These are phyloP conservation scores for Physocephala rufipes DNA, from an alignment of 2,888 invertebrate species.

Conservation along the genomic window DNA sequence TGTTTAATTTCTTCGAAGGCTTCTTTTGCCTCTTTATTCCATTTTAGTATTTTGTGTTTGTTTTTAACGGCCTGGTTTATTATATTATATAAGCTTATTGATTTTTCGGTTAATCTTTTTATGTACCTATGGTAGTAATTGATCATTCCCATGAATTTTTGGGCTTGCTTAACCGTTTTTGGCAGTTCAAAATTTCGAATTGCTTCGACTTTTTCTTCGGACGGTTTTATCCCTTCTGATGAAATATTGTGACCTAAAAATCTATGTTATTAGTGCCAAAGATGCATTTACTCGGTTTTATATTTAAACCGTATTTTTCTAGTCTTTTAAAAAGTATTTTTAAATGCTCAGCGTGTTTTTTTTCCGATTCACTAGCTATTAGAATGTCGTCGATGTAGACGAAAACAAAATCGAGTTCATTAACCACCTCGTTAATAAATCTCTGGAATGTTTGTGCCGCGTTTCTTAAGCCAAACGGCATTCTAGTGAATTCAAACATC, in stretches of 20 bases:
- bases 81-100: too few relatives aligned
- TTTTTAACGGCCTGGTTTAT: too few relatives aligned
- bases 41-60: too few relatives aligned
- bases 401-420: slow-evolving; percentile 26
- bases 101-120: too few relatives aligned
- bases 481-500: slow-evolving; percentile 25
- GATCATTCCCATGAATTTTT: background rate
- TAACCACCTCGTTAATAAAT: slow-evolving; percentile 14
- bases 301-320: slow-evolving; percentile 7
- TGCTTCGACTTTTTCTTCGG: background rate
- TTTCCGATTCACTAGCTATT: slow-evolving; percentile 2
- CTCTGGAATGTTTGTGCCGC: slow-evolving; percentile 4
- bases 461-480: too few relatives aligned
- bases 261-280: background rate
- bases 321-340: background rate
- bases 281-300: slow-evolving; percentile 11
- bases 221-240: background rate
- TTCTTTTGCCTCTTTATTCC: too few relatives aligned
- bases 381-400: slow-evolving; percentile 29
- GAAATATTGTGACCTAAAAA: slow-evolving; percentile 5
- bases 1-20: too few relatives aligned
- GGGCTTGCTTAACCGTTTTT: background rate
- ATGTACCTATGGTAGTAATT: slow-evolving; percentile 1
- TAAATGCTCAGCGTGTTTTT: background rate
- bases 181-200: slow-evolving; percentile 6